Evolutionary conservation across 2,113 vertebrate genomes (phyloP).

Genomic region (Corvus hawaiiensis): DNA sequence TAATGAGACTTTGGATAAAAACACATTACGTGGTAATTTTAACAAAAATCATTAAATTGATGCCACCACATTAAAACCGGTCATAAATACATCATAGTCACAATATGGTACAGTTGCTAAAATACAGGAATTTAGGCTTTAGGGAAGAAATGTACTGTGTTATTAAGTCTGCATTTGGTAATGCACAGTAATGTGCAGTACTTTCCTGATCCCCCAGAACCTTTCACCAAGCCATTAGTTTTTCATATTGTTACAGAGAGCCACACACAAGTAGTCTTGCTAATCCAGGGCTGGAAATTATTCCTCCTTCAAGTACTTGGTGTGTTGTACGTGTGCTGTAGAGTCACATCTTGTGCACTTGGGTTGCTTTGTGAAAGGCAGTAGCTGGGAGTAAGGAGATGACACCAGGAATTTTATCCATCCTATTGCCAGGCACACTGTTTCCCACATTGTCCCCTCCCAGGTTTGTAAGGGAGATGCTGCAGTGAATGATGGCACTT

Average conservation of each 20-base stretch:
- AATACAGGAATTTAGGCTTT: background rate
- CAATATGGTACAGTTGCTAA: background rate
- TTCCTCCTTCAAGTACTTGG: background rate
- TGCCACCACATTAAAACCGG: background rate
- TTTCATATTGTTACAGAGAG: background rate
- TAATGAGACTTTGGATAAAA: background rate
- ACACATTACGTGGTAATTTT: background rate
- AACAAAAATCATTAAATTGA: background rate
- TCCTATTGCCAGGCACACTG: rapidly evolving
- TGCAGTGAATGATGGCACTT: background rate
- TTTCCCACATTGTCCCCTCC: background rate
- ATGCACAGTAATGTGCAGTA: background rate
- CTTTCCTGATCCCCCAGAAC: background rate
- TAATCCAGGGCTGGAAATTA: background rate
- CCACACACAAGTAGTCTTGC: background rate
- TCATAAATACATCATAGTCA: background rate
- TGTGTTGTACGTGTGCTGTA: background rate
- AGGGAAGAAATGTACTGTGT: background rate
- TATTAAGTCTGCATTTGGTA: background rate
- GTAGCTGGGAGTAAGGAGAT: background rate
- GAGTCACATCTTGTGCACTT: background rate
- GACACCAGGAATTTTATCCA: background rate
- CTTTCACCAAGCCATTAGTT: background rate
- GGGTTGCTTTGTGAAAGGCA: background rate
- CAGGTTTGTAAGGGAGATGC: background rate